These are phyloP conservation scores for Sebastes iracundus DNA, from an alignment of 2,797 vertebrate species.

Conservation along the genomic window DNA sequence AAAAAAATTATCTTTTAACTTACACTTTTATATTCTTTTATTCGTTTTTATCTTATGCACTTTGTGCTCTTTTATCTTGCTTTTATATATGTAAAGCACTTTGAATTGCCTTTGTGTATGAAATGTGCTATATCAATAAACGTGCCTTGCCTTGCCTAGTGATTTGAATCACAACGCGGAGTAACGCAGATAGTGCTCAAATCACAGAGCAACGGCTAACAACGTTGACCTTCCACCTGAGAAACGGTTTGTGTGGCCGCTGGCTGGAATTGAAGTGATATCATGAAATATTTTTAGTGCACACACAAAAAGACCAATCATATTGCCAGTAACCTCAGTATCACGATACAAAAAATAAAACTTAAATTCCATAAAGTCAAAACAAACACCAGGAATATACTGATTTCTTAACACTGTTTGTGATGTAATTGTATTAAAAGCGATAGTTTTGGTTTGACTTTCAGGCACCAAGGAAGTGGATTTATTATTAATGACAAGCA, in stretches of 20 bases:
- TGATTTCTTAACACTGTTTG: neutral
- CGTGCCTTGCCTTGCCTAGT: neutral
- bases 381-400: neutral
- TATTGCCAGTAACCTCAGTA: neutral
- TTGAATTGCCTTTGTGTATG: no score
- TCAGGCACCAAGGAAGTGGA: neutral
- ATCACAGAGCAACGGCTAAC: neutral
- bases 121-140: no score
- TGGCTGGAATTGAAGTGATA: neutral
- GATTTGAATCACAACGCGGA: neutral
- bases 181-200: neutral
- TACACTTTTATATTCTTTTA: no score
- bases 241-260: neutral
- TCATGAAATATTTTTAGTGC: neutral
- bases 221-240: neutral
- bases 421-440: neutral
- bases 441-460: neutral
- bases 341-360: neutral
- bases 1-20: no score
- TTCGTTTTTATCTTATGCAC: no score
- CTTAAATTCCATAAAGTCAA: neutral
- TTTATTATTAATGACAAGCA: conserved; percentile 28
- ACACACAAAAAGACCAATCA: neutral
- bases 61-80: no score
- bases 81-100: no score